Base-by-base conservation (phyloP, 2,113 vertebrate genomes). In the Trichechus manatus region DNA sequence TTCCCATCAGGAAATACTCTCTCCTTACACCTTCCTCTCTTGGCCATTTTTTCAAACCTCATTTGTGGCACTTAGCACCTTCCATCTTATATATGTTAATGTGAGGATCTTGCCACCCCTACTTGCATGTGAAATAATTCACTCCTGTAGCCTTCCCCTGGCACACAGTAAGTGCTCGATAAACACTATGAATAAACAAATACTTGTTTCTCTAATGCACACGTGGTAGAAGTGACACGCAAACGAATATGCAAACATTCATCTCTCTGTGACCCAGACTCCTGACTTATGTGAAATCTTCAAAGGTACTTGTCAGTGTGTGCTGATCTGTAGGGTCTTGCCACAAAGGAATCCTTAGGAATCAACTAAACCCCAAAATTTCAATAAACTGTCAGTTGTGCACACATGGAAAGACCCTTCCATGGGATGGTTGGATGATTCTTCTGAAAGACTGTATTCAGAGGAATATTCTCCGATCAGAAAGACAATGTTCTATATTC, bases 361-460 rank as follows among this genome's bases (percentile, higher is more conserved):
- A 75, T 87, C 31, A 91, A 23, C 0, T 27, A 70, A 96, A 85
- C 39, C 33, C 14, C 75, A 75, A 74, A 85, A 96, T 97, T 96
- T 96, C 68, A 84, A 80, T 20, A 9, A 63, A 53, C 90, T 50
- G 22, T 83, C 68, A 64, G 22, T 8, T 33, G 9, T 89, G 29
- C 19, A 36, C 13, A 74, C 13, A 6, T 33, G 17, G 61, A 72
- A 2, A 20, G 64, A 68, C 39, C 33, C 36, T 42, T 79, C 3
- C 7, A 10, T 29, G 13, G 72, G 25, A 44, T 2, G 23, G 15
- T 11, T 1, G 1, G 7, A 27, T 27, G 74, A 78, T 56, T 77
- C 44, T 72, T 70, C 70, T n/a, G n/a, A 66, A 87, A 87, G 80
- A 74, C 70, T 63, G 7, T 93, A 89, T 61, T 75, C 33, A 56